phyloP scores from a whole-genome alignment of 2,888 invertebrate genomes.

The Iselma pallidipennis region DNA sequence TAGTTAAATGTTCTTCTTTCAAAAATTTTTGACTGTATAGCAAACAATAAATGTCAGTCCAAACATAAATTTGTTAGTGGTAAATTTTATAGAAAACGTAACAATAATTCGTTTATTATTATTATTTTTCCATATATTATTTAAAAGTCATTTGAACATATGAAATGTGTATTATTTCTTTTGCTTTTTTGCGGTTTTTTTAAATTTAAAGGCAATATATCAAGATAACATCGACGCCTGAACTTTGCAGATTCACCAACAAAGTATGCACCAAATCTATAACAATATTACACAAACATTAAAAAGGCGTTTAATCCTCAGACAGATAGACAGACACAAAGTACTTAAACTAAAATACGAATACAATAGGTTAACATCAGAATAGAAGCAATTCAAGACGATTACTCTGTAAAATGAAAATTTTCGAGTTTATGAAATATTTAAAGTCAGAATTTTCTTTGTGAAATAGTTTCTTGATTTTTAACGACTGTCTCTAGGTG shows the following conservation, averaged over 20 bases:
- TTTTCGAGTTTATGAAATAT: background rate
- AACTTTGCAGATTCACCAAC: background rate
- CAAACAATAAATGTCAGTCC: background rate
- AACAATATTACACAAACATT: background rate
- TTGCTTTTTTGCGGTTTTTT: background rate
- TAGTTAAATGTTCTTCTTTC: too few species aligned
- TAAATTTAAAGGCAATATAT: background rate
- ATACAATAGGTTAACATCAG: conserved; percentile 1
- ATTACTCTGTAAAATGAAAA: background rate
- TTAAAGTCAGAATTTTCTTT: background rate
- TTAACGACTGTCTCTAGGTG: background rate
- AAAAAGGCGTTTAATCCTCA: conserved; percentile 2
- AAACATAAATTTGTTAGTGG: background rate
- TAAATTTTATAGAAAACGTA: background rate
- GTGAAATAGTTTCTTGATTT: too few species aligned
- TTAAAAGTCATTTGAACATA: background rate
- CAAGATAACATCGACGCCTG: background rate
- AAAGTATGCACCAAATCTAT: conserved; percentile 3
- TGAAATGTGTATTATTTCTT: background rate
- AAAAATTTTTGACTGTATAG: background rate
- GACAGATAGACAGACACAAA: background rate
- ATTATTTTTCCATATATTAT: background rate
- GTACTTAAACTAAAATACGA: background rate
- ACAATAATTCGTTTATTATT: background rate
- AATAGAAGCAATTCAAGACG: background rate